phyloP scores from a whole-genome alignment of 2,888 invertebrate genomes.

The Steinernema scapterisci region DNA sequence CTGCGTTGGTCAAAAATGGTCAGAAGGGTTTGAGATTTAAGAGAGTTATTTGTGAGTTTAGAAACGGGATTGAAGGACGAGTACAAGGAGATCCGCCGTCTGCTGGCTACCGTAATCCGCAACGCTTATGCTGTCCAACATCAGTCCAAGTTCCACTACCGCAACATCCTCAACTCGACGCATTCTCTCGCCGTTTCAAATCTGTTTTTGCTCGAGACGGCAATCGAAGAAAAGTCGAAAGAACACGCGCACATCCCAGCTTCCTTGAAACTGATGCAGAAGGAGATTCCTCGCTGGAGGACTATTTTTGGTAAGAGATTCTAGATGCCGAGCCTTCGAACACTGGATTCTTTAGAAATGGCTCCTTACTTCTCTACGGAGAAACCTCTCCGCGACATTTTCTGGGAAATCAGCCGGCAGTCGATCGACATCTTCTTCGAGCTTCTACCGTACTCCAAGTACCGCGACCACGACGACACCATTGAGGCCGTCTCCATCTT shows the following conservation, averaged over 20 bases:
- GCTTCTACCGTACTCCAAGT: slow-evolving; percentile 20
- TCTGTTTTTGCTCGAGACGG: neutral
- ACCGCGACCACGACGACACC: slow-evolving; percentile 26
- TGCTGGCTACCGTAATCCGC: slow-evolving; percentile 26
- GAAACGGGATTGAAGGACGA: slow-evolving; percentile 10
- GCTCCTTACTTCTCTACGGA: slow-evolving; percentile 20
- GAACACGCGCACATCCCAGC: neutral
- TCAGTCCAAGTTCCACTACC: slow-evolving; percentile 24
- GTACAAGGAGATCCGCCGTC: slow-evolving; percentile 19
- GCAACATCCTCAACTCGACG: slow-evolving; percentile 23
- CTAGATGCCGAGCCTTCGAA: no score
- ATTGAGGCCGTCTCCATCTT: slow-evolving; percentile 19
- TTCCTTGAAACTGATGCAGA: neutral
- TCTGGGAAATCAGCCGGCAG: slow-evolving; percentile 1
- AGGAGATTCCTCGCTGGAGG: slow-evolving; percentile 23
- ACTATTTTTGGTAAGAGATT: slow-evolving; percentile 17
- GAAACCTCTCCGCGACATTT: slow-evolving; percentile 21
- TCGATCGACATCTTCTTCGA: slow-evolving; percentile 27
- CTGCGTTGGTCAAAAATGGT: neutral
- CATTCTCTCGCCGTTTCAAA: neutral
- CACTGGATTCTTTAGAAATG: neutral
- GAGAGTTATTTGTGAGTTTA: neutral
- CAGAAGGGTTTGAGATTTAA: no score
- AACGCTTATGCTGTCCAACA: slow-evolving; percentile 24
- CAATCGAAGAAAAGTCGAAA: neutral